Percentiles rank a stretch among this genome's conserved stretches.
These are phyloP conservation scores for Lithophane semibrunnea DNA, from an alignment of 2,888 invertebrate species.

Conservation along the genomic window DNA sequence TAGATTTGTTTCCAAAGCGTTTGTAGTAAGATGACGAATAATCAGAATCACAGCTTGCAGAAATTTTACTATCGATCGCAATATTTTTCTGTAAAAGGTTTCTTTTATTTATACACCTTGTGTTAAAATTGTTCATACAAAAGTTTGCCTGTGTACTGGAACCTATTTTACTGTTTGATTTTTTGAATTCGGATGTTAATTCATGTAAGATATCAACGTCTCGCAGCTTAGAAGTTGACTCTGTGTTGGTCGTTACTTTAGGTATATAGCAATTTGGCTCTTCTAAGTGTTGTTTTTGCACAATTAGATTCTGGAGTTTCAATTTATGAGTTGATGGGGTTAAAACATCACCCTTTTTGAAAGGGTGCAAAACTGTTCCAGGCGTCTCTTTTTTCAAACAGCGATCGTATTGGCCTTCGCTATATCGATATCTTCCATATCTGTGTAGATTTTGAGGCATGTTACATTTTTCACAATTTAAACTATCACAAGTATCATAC, in stretches of 20 bases:
- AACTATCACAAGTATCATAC: slow-evolving; percentile 67
- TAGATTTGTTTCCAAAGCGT: slow-evolving; percentile 41
- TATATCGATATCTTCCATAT: slow-evolving; percentile 13
- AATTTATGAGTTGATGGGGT: slow-evolving; percentile 31
- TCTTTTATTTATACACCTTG: slow-evolving; percentile 8
- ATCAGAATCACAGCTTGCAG: slow-evolving; percentile 41
- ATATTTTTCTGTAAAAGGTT: slow-evolving; percentile 38
- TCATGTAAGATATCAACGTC: background rate
- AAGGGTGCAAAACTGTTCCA: background rate
- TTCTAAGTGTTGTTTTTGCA: background rate
- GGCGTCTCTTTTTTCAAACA: slow-evolving; percentile 1
- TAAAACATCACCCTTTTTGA: slow-evolving; percentile 46
- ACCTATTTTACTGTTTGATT: slow-evolving; percentile 3
- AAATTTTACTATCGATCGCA: slow-evolving; percentile 14
- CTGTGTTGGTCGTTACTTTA: background rate
- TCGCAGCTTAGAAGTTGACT: slow-evolving; percentile 3
- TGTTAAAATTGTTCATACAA: slow-evolving; percentile 7
- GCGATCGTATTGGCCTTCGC: background rate
- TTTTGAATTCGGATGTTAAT: slow-evolving; percentile 11
- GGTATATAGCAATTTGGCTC: background rate
- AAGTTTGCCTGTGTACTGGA: slow-evolving; percentile 9
- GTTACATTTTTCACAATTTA: slow-evolving; percentile 60
- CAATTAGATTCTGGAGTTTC: slow-evolving; percentile 24
- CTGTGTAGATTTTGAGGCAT: slow-evolving; percentile 16
- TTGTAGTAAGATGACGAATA: slow-evolving; percentile 49